Evolutionary conservation across 2,888 invertebrate species (phyloP), one percentile per base, ranked within the genome.

Genomic region (Caenorhabditis sp.): DNA sequence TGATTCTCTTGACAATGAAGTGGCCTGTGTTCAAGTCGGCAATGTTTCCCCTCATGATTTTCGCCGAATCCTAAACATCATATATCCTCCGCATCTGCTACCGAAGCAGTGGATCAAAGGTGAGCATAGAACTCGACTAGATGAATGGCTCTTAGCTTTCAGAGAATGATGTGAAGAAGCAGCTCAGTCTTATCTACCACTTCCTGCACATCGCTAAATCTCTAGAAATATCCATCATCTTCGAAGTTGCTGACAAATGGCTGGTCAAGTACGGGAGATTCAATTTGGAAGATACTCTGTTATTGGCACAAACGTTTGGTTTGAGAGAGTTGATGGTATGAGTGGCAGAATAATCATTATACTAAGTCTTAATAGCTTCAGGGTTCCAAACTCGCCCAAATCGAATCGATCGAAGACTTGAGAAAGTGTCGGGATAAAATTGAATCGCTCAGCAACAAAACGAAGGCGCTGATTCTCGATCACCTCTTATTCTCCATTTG

Each of bases 101-200:
- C 76, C 76, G 16, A 76, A 76, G 28, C 68, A 68, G 19, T 76
- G 76, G 76, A 76, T 76, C n/a, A 76, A 76, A 76, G 68, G 68
- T 75, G 38, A 12, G 6, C 12, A 10, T 38, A 10, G 12, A 31
- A 7, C 7, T 6, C 16, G 38, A 14, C 22, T 49, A 10, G 5
- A 1, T 14, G 16, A 47, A 47, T 22, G 35, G 16, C 7, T 24
- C 3, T 54, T 28, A 26, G 44, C 16, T 54, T 64, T 1, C 44
- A 76, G 68, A 68, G 22, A 49, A 22, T 19, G 16, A 58, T 41
- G 4, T 12, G 10, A 19, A 41, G 8, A 59, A 76, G 26, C 68
- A 76, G 24, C 6, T 76, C 14, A 59, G 49, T 6, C 38, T 59
- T 19, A 76, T 76, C 14, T 49, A 66, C 8, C 68, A 35, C 7